phyloP scores from a whole-genome alignment of 2,797 vertebrate species.

The Gobio occitaniae region DNA sequence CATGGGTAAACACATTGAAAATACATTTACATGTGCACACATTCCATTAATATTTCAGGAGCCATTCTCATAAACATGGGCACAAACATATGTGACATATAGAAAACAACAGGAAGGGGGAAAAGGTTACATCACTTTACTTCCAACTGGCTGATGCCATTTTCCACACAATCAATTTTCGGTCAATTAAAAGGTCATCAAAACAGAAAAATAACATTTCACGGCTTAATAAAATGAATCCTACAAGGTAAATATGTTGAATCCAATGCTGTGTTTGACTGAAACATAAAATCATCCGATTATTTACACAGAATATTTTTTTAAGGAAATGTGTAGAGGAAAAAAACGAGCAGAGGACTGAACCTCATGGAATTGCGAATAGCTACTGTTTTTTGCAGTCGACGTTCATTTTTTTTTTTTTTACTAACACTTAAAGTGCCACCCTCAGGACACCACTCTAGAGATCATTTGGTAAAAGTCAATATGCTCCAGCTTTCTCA shows the following conservation, averaged over 20 bases:
- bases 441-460: slow-evolving; percentile 40
- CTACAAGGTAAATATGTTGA: slow-evolving; percentile 31
- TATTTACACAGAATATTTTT: slow-evolving; percentile 36
- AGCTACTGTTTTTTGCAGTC: neutral
- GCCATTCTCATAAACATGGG: slow-evolving; percentile 26
- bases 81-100: slow-evolving; percentile 35
- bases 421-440: slow-evolving; percentile 35
- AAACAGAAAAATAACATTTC: slow-evolving; percentile 28
- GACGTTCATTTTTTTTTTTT: neutral
- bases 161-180: slow-evolving; percentile 48
- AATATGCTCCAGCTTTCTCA: slow-evolving; percentile 43
- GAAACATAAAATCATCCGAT: neutral
- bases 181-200: slow-evolving; percentile 53
- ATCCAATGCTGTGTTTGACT: neutral
- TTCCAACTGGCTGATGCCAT: slow-evolving; percentile 34
- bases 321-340: neutral
- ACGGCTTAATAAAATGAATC: slow-evolving; percentile 34
- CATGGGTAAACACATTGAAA: slow-evolving; percentile 11
- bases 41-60: slow-evolving; percentile 18
- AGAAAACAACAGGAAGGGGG: slow-evolving; percentile 26
- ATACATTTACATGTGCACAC: slow-evolving; percentile 3
- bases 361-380: neutral
- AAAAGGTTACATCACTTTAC: slow-evolving; percentile 47
- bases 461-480: slow-evolving; percentile 26
- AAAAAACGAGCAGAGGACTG: neutral